phyloP scores from a whole-genome alignment of 2,113 vertebrate genomes.

The Centrocercus urophasianus region DNA sequence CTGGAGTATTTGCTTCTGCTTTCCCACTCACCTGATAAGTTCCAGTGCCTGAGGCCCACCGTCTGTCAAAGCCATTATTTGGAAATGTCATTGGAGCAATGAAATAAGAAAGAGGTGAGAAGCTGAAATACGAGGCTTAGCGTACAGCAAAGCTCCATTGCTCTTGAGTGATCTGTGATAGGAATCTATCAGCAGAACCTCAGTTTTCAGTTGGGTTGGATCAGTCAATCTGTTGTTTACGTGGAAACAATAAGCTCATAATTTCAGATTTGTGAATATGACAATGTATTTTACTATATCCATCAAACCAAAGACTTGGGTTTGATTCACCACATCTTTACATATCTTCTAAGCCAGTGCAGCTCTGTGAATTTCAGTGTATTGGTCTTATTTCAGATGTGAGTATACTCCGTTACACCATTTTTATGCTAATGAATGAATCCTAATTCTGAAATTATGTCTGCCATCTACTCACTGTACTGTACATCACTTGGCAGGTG shows the following conservation, averaged over 20 bases:
- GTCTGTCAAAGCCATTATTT: background rate
- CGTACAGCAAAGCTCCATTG: background rate
- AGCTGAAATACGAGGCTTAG: background rate
- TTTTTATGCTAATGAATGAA: background rate
- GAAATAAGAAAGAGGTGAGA: background rate
- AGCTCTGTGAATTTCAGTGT: background rate
- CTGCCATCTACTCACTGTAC: slow-evolving; percentile 37
- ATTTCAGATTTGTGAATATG: background rate
- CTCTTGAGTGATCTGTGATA: background rate
- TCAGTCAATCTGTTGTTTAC: background rate
- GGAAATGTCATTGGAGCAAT: background rate
- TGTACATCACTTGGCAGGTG: slow-evolving; percentile 50
- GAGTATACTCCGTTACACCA: background rate
- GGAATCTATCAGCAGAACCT: background rate
- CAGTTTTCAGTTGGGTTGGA: background rate
- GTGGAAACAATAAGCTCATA: background rate
- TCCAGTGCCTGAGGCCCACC: background rate
- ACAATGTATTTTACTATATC: background rate
- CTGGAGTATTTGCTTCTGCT: background rate
- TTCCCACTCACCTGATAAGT: background rate
- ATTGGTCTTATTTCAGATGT: background rate
- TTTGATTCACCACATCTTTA: background rate
- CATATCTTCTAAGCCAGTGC: background rate
- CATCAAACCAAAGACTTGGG: background rate
- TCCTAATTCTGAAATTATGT: background rate